These are phyloP conservation scores for Eupleurogrammus muticus DNA, from an alignment of 2,797 vertebrate genomes.

Conservation along the genomic window DNA sequence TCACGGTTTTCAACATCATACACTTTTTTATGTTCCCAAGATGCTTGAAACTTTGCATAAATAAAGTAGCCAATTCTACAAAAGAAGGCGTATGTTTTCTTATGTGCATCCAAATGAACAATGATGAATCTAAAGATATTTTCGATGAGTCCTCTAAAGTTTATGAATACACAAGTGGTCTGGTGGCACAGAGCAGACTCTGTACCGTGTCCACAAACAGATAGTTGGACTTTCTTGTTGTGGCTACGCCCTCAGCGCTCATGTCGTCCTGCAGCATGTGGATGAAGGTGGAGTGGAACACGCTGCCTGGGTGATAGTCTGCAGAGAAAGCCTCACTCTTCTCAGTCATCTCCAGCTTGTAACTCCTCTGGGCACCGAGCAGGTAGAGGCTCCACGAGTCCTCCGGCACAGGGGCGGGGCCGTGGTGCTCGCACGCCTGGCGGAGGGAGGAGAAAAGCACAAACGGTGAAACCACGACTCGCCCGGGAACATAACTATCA, in stretches of 20 bases:
- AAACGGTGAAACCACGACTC: not conserved
- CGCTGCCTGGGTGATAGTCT: constrained; percentile 79
- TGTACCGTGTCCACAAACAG: constrained; percentile 83
- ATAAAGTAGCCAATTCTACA: constrained; percentile 83
- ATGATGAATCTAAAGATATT: too few relatives aligned
- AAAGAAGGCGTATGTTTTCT: constrained; percentile 10
- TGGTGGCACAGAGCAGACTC: constrained; percentile 84
- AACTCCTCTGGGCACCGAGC: constrained; percentile 84
- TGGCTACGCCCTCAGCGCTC: constrained; percentile 73
- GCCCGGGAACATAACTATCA: not conserved
- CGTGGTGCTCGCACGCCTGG: constrained; percentile 86
- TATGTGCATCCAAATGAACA: not conserved
- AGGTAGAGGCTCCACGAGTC: constrained; percentile 85
- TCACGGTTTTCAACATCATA: constrained; percentile 71
- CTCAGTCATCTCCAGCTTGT: constrained; percentile 85
- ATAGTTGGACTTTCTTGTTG: constrained; percentile 55
- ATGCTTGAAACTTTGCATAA: constrained; percentile 80
- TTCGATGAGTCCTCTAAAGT: not conserved
- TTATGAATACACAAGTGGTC: constrained; percentile 83
- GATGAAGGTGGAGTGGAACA: constrained; percentile 93
- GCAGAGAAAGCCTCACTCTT: constrained; percentile 82
- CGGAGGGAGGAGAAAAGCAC: not conserved
- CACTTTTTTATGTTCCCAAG: constrained; percentile 81
- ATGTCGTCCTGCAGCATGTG: constrained; percentile 88
- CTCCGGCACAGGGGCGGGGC: constrained; percentile 32